Evolutionary conservation across 2,888 invertebrate genomes (phyloP).

Genomic region (Sinopyrophorus schimmeli): DNA sequence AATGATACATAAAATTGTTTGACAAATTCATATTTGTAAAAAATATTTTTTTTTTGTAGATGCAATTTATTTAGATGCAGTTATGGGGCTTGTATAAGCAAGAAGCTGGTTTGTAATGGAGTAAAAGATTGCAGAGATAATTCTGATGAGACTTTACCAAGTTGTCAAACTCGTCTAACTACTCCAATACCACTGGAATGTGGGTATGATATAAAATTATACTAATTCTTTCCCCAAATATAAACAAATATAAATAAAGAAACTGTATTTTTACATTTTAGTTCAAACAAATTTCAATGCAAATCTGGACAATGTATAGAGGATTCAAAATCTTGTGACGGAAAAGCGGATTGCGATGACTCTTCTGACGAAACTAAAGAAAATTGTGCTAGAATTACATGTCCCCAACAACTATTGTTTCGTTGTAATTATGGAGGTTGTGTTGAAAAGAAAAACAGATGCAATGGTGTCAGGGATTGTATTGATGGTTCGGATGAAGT

Average conservation of each 20-base stretch:
- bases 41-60: conserved; percentile 36
- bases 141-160: conserved; percentile 16
- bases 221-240: not conserved
- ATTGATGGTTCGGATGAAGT: conserved; percentile 59
- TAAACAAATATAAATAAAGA: not conserved
- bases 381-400: conserved; percentile 23
- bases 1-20: not conserved
- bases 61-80: conserved; percentile 58
- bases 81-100: conserved; percentile 59
- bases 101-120: conserved; percentile 26
- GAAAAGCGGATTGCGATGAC: conserved; percentile 53
- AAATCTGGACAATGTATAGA: conserved; percentile 51
- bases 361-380: conserved; percentile 54
- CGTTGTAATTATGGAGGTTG: conserved; percentile 48
- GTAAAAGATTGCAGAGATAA: not conserved
- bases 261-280: conserved; percentile 1
- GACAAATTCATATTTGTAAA: not conserved
- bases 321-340: conserved; percentile 53
- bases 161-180: not conserved
- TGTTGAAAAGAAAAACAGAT: conserved; percentile 55
- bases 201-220: not conserved
- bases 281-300: conserved; percentile 36
- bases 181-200: not conserved
- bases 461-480: conserved; percentile 58
- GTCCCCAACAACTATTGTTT: conserved; percentile 38